Percentiles rank a stretch among this genome's conserved stretches.
These are phyloP conservation scores for Sus scrofa DNA, from an alignment of 2,113 vertebrate genomes.

Conservation along the genomic window DNA sequence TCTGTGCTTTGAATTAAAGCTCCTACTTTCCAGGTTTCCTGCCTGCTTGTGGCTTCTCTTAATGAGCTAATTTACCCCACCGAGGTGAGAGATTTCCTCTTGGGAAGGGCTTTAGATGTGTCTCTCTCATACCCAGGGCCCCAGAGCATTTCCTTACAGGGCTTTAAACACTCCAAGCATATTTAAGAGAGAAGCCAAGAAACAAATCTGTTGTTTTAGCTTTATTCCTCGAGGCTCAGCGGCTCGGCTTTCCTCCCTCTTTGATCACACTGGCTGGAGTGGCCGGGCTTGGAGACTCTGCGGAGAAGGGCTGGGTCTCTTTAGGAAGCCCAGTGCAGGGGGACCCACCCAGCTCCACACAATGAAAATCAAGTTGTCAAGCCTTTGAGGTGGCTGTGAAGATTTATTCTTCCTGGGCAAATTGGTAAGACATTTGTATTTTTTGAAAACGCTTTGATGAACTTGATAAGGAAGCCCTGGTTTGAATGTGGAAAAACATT, in stretches of 20 bases:
- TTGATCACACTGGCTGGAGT: conserved; percentile 79
- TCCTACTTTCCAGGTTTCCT: conserved; percentile 82
- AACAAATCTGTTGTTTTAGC: conserved; percentile 84
- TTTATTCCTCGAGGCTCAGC: conserved; percentile 78
- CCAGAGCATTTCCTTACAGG: conserved; percentile 82
- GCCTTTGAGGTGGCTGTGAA: conserved; percentile 81
- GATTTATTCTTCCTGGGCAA: conserved; percentile 84
- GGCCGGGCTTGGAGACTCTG: conserved; percentile 78
- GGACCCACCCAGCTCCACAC: conserved; percentile 82
- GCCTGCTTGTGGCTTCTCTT: conserved; percentile 78
- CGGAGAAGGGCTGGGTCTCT: conserved; percentile 76
- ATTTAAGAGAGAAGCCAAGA: conserved; percentile 84
- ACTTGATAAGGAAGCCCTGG: conserved; percentile 78
- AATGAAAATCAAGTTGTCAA: conserved; percentile 84
- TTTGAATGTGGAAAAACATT: conserved; percentile 78
- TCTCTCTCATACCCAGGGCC: conserved; percentile 79
- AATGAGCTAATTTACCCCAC: conserved; percentile 84
- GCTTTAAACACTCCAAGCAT: conserved; percentile 79
- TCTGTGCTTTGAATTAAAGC: conserved; percentile 83
- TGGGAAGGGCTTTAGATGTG: conserved; percentile 81
- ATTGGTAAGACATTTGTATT: conserved; percentile 80
- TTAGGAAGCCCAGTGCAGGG: conserved; percentile 79
- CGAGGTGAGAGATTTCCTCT: conserved; percentile 83
- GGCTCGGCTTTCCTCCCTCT: conserved; percentile 74
- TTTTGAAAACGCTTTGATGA: conserved; percentile 72